Evolutionary conservation across 2,797 vertebrate species (phyloP), one percentile per base, ranked within the genome.

Genomic region (Lagodon rhomboides): DNA sequence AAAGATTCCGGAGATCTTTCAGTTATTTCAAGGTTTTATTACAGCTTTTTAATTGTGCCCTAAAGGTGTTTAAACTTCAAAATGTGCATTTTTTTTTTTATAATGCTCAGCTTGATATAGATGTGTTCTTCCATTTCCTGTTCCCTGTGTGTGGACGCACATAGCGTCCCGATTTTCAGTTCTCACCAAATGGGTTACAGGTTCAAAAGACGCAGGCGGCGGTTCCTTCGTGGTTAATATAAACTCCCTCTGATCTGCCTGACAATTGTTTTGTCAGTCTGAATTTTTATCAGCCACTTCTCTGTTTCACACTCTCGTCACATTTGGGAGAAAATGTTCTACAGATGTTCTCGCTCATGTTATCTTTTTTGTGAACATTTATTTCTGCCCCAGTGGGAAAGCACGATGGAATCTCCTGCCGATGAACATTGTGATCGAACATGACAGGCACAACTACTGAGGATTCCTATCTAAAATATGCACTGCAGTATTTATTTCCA

Each of bases 371-470:
- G 77, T 75, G 46, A 80, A 86, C 79, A 9, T 50, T 9, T 58
- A 51, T 66, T 85, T 82, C 65, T 75, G 65, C 55, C 86, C 71
- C 77, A 75, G 66, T 68, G 75, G 83, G 85, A 75, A 80, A 76
- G 56, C 49, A 30, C 10, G 43, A 78, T 68, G 66, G 54, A 80
- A 73, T 80, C 75, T 83, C 51, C 50, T 73, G 64, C 85, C 41
- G 23, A 71, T 0, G 11, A 77, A 65, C 55, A 58, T 10, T 53
- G 38, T 60, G 77, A 88, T 85, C 5, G 11, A 82, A 88, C 79
- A 87, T 82, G 85, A 90, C 84, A 88, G 79, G 20, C 44, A 0
- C 8, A 6, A 62, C 78, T 65, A 25, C 85, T 77, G 79, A 77
- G 61, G 67, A 66, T 65, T 75, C 38, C 16, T 77, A 72, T 23